Evolutionary conservation across 2,888 invertebrate genomes (phyloP), one percentile per base, ranked within the genome.

Genomic region (Orthosia cruda): DNA sequence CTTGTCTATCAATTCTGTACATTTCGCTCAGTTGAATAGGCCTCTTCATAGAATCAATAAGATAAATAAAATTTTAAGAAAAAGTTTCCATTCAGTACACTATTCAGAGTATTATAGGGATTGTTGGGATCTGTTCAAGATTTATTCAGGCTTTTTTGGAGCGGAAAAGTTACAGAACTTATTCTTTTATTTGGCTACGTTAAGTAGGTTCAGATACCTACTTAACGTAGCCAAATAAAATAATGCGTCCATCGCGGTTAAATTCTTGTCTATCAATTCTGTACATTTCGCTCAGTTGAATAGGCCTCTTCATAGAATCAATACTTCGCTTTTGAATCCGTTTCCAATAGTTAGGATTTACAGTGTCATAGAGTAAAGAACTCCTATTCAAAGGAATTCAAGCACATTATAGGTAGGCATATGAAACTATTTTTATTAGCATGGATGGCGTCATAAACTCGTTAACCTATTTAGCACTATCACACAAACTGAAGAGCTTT

Each of bases 311-410:
- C 52, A 47, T 61, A 75, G 13, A 84, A 70, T 75, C 71, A 67
- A 82, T 82, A 86, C 69, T 77, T 77, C 83, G 73, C 71, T 83
- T 54, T 82, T 65, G 13, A 70, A 76, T 80, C 66, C 66, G 26
- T 74, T 78, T 80, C 66, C 80, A 84, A 84, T 83, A 65, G 82
- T 78, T 84, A 62, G 80, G 59, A 77, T 80, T 79, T 64, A 74
- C 58, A 59, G 58, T 77, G 63, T 67, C 66, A 71, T 74, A 65
- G 45, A 12, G 49, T 67, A 61, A 70, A 45, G 67, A 61, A 72
- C 64, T 76, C 13, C 49, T 54, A 64, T 55, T 68, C 32, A 57
- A 59, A 55, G 20, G 54, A 45, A 52, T 58, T 63, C 59, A 16
- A 52, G 20, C 52, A 57, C 47, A 55, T 5, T 50, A 7, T 18